These are phyloP conservation scores for Sapajus apella DNA, from an alignment of 2,113 vertebrate species.

Conservation along the genomic window DNA sequence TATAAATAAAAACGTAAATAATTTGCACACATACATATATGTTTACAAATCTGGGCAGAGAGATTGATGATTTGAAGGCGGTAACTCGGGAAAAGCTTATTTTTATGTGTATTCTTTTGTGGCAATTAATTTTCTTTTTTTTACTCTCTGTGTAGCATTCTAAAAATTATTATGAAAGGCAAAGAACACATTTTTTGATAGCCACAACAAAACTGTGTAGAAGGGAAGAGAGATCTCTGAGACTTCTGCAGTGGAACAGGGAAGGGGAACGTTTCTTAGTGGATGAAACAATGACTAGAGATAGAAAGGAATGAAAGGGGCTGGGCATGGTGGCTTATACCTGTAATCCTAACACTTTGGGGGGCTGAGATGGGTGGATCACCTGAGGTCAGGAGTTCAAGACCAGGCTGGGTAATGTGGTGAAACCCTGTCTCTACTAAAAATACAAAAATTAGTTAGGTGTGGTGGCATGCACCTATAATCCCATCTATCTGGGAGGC, in stretches of 20 bases:
- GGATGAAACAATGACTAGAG: not conserved
- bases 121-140: not conserved
- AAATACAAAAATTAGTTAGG: too few species aligned
- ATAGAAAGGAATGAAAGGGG: not conserved
- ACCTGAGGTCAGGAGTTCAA: too few species aligned
- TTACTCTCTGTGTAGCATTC: not conserved
- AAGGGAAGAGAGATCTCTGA: not conserved
- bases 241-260: not conserved
- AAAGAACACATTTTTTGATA: not conserved
- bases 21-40: not conserved
- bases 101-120: not conserved
- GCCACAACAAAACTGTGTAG: not conserved
- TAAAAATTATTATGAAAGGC: not conserved
- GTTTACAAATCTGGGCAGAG: not conserved
- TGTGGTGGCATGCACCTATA: rapidly evolving
- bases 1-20: not conserved
- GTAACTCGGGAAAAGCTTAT: not conserved
- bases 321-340: too few species aligned
- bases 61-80: not conserved
- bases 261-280: not conserved
- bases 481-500: too few species aligned
- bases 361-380: too few species aligned
- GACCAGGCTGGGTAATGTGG: too few species aligned
- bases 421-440: too few species aligned
- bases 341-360: too few species aligned